Percentiles rank a stretch among this genome's conserved stretches.
phyloP scores from a whole-genome alignment of 2,113 vertebrate species.

The Hippoglossus stenolepis region DNA sequence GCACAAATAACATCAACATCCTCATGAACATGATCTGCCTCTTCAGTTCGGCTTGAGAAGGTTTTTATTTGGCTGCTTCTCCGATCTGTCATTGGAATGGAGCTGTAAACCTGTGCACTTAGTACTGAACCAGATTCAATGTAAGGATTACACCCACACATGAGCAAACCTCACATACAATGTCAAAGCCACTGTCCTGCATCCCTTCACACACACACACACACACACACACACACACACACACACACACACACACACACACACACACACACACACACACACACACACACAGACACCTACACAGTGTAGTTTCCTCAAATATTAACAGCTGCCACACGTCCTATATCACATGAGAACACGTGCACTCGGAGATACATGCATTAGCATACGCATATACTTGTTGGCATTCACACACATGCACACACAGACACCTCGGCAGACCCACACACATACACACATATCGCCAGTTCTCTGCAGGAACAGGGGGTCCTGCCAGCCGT shows the following conservation, averaged over 20 bases:
- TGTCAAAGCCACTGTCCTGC: slow-evolving; percentile 18
- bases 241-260: not conserved
- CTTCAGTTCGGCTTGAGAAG: too few relatives aligned
- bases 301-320: slow-evolving; percentile 8
- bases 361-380: slow-evolving; percentile 4
- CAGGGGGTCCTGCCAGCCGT: slow-evolving; percentile 49
- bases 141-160: slow-evolving; percentile 17
- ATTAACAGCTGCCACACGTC: slow-evolving; percentile 11
- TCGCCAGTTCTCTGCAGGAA: slow-evolving; percentile 34
- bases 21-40: too few relatives aligned
- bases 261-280: not conserved
- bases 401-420: slow-evolving; percentile 39
- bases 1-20: too few relatives aligned
- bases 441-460: slow-evolving; percentile 16
- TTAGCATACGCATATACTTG: slow-evolving; percentile 38
- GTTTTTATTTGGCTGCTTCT: not conserved
- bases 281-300: not conserved
- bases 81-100: not conserved
- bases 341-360: not conserved
- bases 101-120: not conserved
- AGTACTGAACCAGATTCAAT: slow-evolving; percentile 2
- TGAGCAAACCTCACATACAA: slow-evolving; percentile 9
- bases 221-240: slow-evolving; percentile 1
- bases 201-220: not conserved
- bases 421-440: slow-evolving; percentile 8